Evolutionary conservation across 64 coral and sea anemone species (phyloP).

Genomic region (Pocillopora damicornis): DNA sequence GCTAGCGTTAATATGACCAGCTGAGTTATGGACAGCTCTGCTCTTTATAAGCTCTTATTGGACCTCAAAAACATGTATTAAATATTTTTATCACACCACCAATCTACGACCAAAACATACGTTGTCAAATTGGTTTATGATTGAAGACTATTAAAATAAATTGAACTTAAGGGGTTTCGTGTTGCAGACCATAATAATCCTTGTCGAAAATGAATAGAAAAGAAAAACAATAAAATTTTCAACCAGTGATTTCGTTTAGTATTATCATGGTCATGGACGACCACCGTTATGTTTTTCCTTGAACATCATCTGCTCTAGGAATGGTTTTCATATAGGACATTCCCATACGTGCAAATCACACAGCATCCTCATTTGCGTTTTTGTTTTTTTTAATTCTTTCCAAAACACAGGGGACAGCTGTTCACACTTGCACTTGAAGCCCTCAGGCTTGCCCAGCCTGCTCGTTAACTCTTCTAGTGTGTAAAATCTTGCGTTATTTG

Average conservation of each 20-base stretch:
- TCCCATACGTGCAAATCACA: slow-evolving; percentile 19
- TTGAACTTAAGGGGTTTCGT: not conserved
- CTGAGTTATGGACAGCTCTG: not conserved
- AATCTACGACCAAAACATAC: not conserved
- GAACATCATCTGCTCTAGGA: not conserved
- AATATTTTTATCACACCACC: not conserved
- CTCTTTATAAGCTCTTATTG: not conserved
- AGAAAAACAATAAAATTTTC: no score
- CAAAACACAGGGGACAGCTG: not conserved
- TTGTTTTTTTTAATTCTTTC: no score
- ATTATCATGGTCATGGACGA: no score
- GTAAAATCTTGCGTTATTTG: not conserved
- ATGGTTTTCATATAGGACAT: not conserved
- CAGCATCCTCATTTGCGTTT: not conserved
- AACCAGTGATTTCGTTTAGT: no score
- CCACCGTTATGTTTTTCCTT: not conserved
- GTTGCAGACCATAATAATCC: not conserved
- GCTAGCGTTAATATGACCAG: not conserved
- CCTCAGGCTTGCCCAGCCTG: accelerated
- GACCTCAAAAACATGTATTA: not conserved
- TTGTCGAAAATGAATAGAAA: not conserved
- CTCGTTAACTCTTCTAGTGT: not conserved
- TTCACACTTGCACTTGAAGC: not conserved
- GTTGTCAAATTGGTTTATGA: not conserved
- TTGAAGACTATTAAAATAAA: not conserved